Percentiles rank a stretch among this genome's conserved stretches.
phyloP scores from a whole-genome alignment of 2,113 vertebrate species.

The Azemiops feae region DNA sequence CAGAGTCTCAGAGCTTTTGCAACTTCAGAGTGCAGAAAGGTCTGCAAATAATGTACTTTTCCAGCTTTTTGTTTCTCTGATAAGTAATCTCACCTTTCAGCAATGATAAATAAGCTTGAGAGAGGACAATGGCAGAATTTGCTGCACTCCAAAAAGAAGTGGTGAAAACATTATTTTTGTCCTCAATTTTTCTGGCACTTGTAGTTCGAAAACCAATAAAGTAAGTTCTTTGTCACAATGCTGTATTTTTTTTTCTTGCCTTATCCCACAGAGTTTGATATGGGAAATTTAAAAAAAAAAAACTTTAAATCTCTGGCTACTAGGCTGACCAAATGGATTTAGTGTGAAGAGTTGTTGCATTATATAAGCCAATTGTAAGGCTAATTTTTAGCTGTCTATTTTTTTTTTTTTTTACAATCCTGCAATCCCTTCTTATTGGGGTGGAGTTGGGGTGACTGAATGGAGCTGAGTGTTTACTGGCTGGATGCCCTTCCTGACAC shows the following conservation, averaged over 20 bases:
- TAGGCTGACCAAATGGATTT: slow-evolving; percentile 82
- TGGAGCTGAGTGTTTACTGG: background rate
- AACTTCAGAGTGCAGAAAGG: slow-evolving; percentile 38
- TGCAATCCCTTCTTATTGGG: background rate
- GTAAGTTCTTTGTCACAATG: slow-evolving; percentile 53
- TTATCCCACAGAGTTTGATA: slow-evolving; percentile 71
- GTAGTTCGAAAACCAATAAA: slow-evolving; percentile 49
- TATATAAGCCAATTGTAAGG: slow-evolving; percentile 83
- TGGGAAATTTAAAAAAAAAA: slow-evolving; percentile 77
- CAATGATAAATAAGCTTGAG: slow-evolving; percentile 43
- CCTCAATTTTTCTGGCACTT: slow-evolving; percentile 40
- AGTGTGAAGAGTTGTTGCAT: slow-evolving; percentile 74
- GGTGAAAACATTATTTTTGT: slow-evolving; percentile 46
- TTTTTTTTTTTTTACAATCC: background rate
- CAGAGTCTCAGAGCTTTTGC: background rate
- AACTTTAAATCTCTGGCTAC: slow-evolving; percentile 84
- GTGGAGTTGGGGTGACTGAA: background rate
- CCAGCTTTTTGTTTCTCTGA: slow-evolving; percentile 28
- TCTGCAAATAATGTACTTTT: slow-evolving; percentile 19
- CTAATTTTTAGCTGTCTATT: slow-evolving; percentile 79
- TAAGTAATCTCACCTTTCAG: slow-evolving; percentile 49
- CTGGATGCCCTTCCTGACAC: background rate
- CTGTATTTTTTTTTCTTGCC: slow-evolving; percentile 64
- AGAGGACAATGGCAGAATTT: slow-evolving; percentile 22
- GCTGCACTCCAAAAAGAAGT: slow-evolving; percentile 36